Base-by-base conservation (phyloP, 2,113 vertebrate genomes). In the Zeus faber region DNA sequence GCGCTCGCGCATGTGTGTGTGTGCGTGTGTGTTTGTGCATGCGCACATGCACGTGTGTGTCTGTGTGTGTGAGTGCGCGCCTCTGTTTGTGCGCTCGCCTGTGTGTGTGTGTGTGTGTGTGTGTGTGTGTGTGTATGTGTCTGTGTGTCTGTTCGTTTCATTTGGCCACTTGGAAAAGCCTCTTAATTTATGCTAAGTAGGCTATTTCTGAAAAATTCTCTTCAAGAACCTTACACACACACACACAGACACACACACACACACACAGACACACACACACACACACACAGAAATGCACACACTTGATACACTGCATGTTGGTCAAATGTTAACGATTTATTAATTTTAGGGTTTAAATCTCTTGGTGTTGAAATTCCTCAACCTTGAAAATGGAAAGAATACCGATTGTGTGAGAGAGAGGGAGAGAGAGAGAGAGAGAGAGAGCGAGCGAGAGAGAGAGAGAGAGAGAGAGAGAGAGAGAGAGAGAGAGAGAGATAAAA, bases 301-400 rank as follows among this genome's bases (percentile, higher is more conserved):
- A 24, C 16, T 40, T 13, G 37, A 47, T 10, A 47, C 44, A 47
- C 44, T 24, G 13, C 31, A 52, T 4, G 3, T 5, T 45, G 61
- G 74, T 67, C 59, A 80, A 74, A 80, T 66, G 64, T 72, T 62
- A 71, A 76, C 63, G 51, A 70, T 72, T 84, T 67, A 74, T 69
- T 69, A 58, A 77, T 77, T 72, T 62, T 48, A 18, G 11, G 58
- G 14, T 65, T 74, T 62, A 60, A 75, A 74, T 74, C 65, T 79
- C 51, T 35, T 5, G 23, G 22, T 58, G 59, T 16, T 58, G 49
- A 67, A 70, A 55, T 60, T 67, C 58, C 44, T 62, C 44, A 72
- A 46, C 54, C 60, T 54, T 51, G 40, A 48, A 67, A 18, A 72
- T 60, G 49, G 51, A 71, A 43, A 52, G 45, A 77, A 58, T 48